phyloP scores from a whole-genome alignment of 2,113 vertebrate species.

The Rhinichthys klamathensis region DNA sequence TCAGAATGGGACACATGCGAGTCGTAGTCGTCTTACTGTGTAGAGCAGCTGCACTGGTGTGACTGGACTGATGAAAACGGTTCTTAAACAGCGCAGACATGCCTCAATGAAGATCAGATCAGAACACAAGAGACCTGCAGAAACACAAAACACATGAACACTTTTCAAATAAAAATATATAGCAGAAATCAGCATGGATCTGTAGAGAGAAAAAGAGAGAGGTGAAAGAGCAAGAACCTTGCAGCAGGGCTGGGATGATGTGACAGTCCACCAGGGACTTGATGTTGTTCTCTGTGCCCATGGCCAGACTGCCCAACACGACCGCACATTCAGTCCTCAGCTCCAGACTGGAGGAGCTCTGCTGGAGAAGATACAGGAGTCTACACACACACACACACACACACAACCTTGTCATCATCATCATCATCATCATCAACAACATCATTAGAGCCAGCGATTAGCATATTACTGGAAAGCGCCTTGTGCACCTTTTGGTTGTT shows the following conservation, averaged over 20 bases:
- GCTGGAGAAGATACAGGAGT: slow-evolving; percentile 96
- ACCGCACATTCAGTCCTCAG: slow-evolving; percentile 94
- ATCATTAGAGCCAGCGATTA: not conserved
- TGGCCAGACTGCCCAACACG: slow-evolving; percentile 95
- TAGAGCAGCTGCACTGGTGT: slow-evolving; percentile 98
- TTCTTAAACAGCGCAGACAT: slow-evolving; percentile 95
- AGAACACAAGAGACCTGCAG: slow-evolving; percentile 85
- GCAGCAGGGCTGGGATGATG: slow-evolving; percentile 96
- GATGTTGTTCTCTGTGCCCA: slow-evolving; percentile 99
- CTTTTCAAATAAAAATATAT: not conserved
- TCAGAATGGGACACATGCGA: not conserved
- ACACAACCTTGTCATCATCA: not conserved
- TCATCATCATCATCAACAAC: not conserved
- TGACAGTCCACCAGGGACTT: slow-evolving; percentile 99
- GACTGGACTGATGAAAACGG: slow-evolving; percentile 95
- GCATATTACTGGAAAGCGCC: too few species aligned
- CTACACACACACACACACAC: slow-evolving; percentile 67
- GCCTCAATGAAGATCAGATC: slow-evolving; percentile 96
- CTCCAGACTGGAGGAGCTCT: slow-evolving; percentile 90
- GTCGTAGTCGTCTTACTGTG: slow-evolving; percentile 79
- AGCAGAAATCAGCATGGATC: not conserved
- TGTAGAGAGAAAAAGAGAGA: not conserved
- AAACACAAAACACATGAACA: slow-evolving; percentile 22
- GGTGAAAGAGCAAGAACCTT: slow-evolving; percentile 78
- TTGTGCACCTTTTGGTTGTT: too few species aligned